Evolutionary conservation across 2,888 invertebrate species (phyloP), one percentile per base, ranked within the genome.

Genomic region (Noctua fimbriata): DNA sequence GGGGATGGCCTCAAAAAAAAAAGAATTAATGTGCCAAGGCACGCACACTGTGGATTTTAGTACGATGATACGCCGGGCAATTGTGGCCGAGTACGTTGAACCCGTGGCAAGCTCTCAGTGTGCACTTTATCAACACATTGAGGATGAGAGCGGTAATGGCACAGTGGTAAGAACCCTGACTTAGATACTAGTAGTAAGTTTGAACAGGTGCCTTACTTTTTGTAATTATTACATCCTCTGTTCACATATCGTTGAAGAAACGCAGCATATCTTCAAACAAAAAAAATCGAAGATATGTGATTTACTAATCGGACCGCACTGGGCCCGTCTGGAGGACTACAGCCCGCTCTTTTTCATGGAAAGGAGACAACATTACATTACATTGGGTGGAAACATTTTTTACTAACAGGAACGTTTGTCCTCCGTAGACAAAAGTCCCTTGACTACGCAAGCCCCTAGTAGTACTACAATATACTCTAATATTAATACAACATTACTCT

Each of bases 401-500:
- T 55, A 24, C 55, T 55, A 10, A 10, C 10, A 24, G 24, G 24
- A 3, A 24, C 2, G 10, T 63, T 63, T 63, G 63, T 4, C 32
- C 63, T 21, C 12, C 3, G 9, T 2, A 9, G n/a, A 73, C 6
- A 63, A 47, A 73, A 24, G 32, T 12, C 63, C 12, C 66, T 41
- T 3, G 41, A 44, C 41, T 41, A 9, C n/a, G n/a, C 14, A n/a
- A 36, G 14, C 16, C 44, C 3, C 28, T 63, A n/a, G 5, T 36
- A 47, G 47, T 80, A 28, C 14, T 55, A 75, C 21, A 71, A 55
- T n/a, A 71, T 63, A 79, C 71, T 76, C 78, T 71, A 84, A 75
- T 82, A 82, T 81, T 78, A 72, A 78, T 65, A 58, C 69, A 65
- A 32, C 76, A 60, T 69, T 79, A 69, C 69, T 47, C 18, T 14